Percentiles rank a stretch among this genome's conserved stretches.
Evolutionary conservation across 1,140 invertebrate species (phyloP).

Genomic region (Apocrypta bakeri): DNA sequence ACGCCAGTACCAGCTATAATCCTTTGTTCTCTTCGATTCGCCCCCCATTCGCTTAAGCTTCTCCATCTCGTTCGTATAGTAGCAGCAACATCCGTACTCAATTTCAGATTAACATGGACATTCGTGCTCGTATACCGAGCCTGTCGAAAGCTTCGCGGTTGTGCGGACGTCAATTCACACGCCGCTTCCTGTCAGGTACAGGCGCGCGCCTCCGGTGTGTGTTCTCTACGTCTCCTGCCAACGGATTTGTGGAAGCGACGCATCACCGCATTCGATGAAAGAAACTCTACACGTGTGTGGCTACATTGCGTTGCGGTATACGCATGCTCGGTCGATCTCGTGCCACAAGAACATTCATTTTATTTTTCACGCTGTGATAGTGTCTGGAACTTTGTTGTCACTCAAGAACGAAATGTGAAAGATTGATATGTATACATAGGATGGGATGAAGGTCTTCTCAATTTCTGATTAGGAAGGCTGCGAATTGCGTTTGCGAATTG

Average conservation of each 20-base stretch:
- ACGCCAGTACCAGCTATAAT: too few species aligned
- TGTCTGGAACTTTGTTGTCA: neutral
- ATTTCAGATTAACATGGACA: neutral
- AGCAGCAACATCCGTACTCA: neutral
- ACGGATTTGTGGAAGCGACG: neutral
- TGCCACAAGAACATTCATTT: neutral
- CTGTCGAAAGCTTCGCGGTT: conserved; percentile 13
- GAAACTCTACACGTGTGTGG: neutral
- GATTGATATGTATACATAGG: neutral
- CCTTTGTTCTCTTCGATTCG: too few species aligned
- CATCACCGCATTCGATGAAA: conserved; percentile 1
- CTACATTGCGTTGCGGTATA: neutral
- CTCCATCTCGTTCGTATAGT: neutral
- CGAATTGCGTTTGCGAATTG: too few species aligned
- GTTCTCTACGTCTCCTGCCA: neutral
- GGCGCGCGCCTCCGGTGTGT: neutral
- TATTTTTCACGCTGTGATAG: neutral
- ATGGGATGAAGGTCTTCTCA: too few species aligned
- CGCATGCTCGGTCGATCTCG: neutral
- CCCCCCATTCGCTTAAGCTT: neutral
- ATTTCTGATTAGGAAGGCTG: too few species aligned
- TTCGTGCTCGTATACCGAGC: neutral
- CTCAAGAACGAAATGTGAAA: neutral
- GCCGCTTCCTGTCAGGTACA: conserved; percentile 28
- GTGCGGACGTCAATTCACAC: conserved; percentile 20